phyloP scores from a whole-genome alignment of 2,888 invertebrate genomes.

The Coenonympha arcania region DNA sequence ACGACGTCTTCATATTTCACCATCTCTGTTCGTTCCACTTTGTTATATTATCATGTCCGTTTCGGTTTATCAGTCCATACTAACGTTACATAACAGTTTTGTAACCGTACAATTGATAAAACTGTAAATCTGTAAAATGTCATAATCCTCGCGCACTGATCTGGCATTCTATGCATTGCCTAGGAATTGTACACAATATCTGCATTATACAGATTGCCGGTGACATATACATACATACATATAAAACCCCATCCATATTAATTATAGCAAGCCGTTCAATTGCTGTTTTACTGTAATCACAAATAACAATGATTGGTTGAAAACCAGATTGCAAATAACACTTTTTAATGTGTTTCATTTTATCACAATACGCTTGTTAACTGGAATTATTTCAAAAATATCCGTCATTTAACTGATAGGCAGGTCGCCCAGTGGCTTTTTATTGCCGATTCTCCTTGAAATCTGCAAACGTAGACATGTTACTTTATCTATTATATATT shows the following conservation, averaged over 20 bases:
- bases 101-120: too few species aligned
- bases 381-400: background rate
- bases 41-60: background rate
- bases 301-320: constrained; percentile 3
- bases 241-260: background rate
- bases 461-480: too few species aligned
- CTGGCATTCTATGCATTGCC: too few species aligned
- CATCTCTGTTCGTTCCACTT: background rate
- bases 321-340: background rate
- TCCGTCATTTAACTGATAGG: background rate
- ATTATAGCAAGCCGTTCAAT: background rate
- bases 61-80: too few species aligned
- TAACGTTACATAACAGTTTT: too few species aligned
- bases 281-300: background rate
- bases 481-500: too few species aligned
- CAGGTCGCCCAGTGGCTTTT: background rate
- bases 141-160: too few species aligned
- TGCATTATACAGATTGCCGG: too few species aligned
- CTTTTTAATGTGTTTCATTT: background rate
- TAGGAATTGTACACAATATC: too few species aligned
- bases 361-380: background rate
- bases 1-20: constrained; percentile 52
- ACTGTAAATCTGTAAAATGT: too few species aligned
- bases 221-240: too few species aligned
- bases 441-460: constrained; percentile 1